Percentiles rank a stretch among this genome's conserved stretches.
These are phyloP conservation scores for Mimachlamys varia DNA, from an alignment of 2,888 invertebrate species.

Conservation along the genomic window DNA sequence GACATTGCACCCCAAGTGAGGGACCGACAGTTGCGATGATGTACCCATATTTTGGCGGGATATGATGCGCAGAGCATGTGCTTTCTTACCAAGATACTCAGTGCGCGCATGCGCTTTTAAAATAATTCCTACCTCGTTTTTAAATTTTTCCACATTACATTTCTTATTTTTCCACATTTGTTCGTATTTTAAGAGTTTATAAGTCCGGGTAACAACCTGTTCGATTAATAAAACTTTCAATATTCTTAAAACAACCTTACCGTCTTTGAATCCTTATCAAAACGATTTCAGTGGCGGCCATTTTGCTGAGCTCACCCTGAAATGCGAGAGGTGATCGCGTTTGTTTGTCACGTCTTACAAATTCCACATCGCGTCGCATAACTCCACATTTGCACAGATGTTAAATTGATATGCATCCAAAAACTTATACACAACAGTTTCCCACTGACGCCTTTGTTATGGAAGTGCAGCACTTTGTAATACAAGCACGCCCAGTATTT, in stretches of 20 bases:
- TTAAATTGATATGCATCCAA: not conserved
- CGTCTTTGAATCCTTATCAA: not conserved
- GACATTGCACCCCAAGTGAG: not conserved
- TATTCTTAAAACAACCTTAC: not conserved
- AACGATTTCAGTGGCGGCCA: not conserved
- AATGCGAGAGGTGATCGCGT: not conserved
- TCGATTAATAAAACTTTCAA: not conserved
- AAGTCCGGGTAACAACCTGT: not conserved
- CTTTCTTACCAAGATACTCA: not conserved
- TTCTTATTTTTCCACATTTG: not conserved
- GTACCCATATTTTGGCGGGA: conserved; percentile 27
- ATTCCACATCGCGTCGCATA: conserved; percentile 8
- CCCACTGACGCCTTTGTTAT: not conserved
- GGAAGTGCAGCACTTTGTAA: conserved; percentile 11
- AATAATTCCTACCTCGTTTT: not conserved
- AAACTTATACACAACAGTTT: conserved; percentile 12
- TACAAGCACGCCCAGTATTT: not conserved
- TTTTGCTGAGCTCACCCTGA: conserved; percentile 7
- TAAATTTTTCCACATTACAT: not conserved
- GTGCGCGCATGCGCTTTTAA: conserved; percentile 29
- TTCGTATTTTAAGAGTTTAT: not conserved
- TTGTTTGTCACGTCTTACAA: conserved; percentile 1
- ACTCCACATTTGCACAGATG: not conserved
- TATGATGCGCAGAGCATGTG: conserved; percentile 5
- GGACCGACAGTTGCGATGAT: not conserved